These are phyloP conservation scores for Myripristis jacobus DNA, from an alignment of 2,797 vertebrate species.

Conservation along the genomic window DNA sequence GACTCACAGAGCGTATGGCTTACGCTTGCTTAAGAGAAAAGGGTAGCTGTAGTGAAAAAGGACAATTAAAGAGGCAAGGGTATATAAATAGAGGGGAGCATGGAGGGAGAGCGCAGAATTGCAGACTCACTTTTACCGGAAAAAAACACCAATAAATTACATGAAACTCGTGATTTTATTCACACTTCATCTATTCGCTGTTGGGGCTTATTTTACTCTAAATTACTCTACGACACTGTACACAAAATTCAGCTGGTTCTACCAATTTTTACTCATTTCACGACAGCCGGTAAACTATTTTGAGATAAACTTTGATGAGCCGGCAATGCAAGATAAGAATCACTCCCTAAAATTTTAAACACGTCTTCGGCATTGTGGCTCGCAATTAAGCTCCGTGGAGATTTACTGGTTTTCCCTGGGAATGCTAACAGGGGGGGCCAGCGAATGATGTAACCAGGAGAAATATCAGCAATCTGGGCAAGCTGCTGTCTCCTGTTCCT, in stretches of 20 bases:
- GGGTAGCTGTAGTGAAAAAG: neutral
- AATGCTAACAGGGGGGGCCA: slow-evolving; percentile 37
- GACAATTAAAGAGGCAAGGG: slow-evolving; percentile 11
- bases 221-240: neutral
- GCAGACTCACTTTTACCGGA: too few relatives aligned
- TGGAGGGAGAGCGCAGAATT: neutral
- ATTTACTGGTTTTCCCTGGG: slow-evolving; percentile 50
- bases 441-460: slow-evolving; percentile 75
- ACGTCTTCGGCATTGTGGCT: slow-evolving; percentile 4
- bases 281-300: slow-evolving; percentile 7
- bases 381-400: slow-evolving; percentile 28
- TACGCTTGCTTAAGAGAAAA: slow-evolving; percentile 31
- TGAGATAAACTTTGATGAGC: slow-evolving; percentile 9
- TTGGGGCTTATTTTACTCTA: neutral
- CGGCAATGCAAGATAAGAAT: slow-evolving; percentile 17
- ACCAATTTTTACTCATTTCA: neutral
- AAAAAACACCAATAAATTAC: too few relatives aligned
- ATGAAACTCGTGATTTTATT: too few relatives aligned
- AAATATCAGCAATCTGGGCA: slow-evolving; percentile 69
- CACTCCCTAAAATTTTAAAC: neutral
- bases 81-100: neutral
- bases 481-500: slow-evolving; percentile 30
- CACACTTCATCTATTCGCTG: neutral
- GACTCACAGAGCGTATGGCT: slow-evolving; percentile 37
- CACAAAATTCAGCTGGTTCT: neutral